A percentile compares a stretch with the other conserved stretches of the same genome.
phyloP scores from a whole-genome alignment of 2,888 invertebrate species.

The Tupiocoris notatus region DNA sequence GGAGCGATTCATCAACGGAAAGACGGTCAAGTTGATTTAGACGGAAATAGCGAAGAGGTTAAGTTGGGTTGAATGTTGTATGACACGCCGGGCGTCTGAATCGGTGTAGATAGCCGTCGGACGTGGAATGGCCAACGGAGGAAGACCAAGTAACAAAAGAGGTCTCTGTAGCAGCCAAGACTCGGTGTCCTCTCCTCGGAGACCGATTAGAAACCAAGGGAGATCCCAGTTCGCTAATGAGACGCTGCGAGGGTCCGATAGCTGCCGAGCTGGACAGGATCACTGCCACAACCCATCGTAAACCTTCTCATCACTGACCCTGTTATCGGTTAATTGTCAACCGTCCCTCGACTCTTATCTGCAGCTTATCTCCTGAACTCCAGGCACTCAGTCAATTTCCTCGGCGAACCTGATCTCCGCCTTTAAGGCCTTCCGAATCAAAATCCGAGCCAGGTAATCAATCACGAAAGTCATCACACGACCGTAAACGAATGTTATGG shows the following conservation, averaged over 20 bases:
- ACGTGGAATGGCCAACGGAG: slow-evolving; percentile 10
- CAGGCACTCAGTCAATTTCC: neutral
- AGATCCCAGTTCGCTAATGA: slow-evolving; percentile 24
- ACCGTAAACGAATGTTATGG: no score
- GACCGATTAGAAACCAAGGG: slow-evolving; percentile 10
- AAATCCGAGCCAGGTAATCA: no score
- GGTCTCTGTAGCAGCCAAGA: neutral
- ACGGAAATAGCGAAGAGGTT: no score
- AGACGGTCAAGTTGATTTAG: neutral
- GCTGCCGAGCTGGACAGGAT: neutral
- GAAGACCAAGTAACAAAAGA: slow-evolving; percentile 9
- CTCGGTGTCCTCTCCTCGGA: neutral
- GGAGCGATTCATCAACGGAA: neutral
- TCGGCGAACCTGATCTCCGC: no score
- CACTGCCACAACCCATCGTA: neutral
- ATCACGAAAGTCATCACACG: no score
- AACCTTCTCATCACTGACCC: neutral
- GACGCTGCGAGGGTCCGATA: slow-evolving; percentile 23
- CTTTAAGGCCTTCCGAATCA: no score
- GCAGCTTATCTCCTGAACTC: neutral
- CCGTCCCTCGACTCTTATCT: neutral
- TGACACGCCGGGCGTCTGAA: slow-evolving; percentile 11
- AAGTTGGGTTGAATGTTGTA: neutral
- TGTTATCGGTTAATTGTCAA: neutral
- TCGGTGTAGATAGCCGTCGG: slow-evolving; percentile 20